Evolutionary conservation across 2,888 invertebrate species (phyloP), one percentile per base, ranked within the genome.

Genomic region (Caenorhabditis sp.): DNA sequence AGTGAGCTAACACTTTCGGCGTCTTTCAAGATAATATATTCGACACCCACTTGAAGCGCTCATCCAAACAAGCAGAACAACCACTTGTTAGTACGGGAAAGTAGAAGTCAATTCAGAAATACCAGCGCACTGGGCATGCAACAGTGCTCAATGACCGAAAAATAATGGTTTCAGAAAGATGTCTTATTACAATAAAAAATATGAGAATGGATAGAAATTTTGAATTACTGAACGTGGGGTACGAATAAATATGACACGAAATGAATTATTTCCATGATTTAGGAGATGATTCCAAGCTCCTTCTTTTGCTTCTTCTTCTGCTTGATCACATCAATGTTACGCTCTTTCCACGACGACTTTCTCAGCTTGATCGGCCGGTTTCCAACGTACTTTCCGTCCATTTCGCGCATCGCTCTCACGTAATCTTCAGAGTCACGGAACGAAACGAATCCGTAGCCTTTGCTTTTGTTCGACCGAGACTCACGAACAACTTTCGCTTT

Each of bases 321-420:
- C 81, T 95, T 92, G 0, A 97, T 97, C 0, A 95, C 92, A 83
- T 98, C 97, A 11, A 97, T 91, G 87, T 95, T 95, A 75, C 86
- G 32, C 83, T 94, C 94, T 87, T 93, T 94, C 99, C 99, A 99
- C 0, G 93, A 93, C 89, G 97, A 97, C 91, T 99, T 99, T 22
- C 98, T 91, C 65, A 99, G 91, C 90, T 99, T 99, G 79, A 99
- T 99, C 0, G 99, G 99, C 39, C 99, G 92, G 89, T 97, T 98
- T 71, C 99, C 99, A 0, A 99, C 99, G 90, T 99, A 99, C 71
- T 96, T 94, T 17, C 98, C 99, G 90, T 99, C 98, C 95, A 99
- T 96, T 92, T 99, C 99, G 89, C 97, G 95, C 94, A 98, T 98
- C 8, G 99, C 99, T 86, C 94, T 93, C 61, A 96, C 96, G 89